These are phyloP conservation scores for Hestina assimilis DNA, from an alignment of 1,140 invertebrate species.

Conservation along the genomic window DNA sequence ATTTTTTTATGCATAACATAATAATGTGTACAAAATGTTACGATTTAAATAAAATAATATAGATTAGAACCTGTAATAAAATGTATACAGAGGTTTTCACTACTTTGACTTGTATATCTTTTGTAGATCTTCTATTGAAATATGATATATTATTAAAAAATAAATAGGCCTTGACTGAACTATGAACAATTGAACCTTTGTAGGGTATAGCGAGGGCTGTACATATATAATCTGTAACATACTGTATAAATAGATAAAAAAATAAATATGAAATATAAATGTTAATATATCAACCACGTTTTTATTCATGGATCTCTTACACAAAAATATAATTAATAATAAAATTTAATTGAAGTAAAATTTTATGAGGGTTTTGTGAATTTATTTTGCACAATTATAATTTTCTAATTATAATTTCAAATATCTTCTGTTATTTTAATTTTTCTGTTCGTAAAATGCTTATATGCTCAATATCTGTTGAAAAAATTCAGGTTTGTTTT, in stretches of 20 bases:
- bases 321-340: background rate
- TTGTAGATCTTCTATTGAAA: too few species aligned
- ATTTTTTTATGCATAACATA: too few species aligned
- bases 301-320: constrained; percentile 6
- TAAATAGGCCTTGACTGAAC: background rate
- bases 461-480: too few species aligned
- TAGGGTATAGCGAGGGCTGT: constrained; percentile 5
- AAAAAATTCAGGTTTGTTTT: too few species aligned
- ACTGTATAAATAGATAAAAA: constrained; percentile 20
- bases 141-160: too few species aligned
- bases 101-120: too few species aligned
- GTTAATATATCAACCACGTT: constrained; percentile 1
- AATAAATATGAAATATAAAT: constrained; percentile 1
- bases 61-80: too few species aligned
- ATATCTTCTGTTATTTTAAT: background rate
- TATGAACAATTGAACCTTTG: background rate
- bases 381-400: background rate
- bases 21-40: too few species aligned
- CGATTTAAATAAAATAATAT: too few species aligned
- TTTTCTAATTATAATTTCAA: too few species aligned
- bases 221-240: constrained; percentile 19
- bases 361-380: background rate
- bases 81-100: too few species aligned
- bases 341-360: background rate
- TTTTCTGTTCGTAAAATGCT: background rate